Evolutionary conservation across 2,113 vertebrate species (phyloP).

Genomic region (Egretta garzetta): DNA sequence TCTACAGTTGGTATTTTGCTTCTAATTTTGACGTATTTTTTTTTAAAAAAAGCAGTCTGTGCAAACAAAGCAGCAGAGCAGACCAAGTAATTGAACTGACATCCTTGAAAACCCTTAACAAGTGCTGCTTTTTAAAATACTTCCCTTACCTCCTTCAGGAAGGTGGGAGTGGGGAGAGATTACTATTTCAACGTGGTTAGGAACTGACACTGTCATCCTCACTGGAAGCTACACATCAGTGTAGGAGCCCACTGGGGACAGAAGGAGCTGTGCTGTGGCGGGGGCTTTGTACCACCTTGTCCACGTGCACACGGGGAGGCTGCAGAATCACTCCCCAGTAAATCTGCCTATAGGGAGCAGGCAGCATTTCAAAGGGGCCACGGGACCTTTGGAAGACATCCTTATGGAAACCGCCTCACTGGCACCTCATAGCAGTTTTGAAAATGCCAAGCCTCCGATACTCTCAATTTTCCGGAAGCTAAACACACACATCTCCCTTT

Average conservation of each 20-base stretch:
- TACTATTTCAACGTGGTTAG: not conserved
- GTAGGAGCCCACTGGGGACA: not conserved
- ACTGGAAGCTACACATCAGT: not conserved
- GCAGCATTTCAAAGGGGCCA: not conserved
- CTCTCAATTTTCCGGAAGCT: not conserved
- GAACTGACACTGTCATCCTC: not conserved
- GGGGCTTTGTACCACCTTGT: not conserved
- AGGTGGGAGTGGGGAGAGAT: not conserved
- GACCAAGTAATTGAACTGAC: not conserved
- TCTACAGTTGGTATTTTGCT: slow-evolving; percentile 15
- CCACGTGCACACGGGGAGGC: not conserved
- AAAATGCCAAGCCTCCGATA: not conserved
- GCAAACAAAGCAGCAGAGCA: slow-evolving; percentile 19
- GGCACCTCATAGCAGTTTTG: not conserved
- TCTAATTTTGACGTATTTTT: slow-evolving; percentile 14
- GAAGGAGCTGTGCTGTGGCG: not conserved
- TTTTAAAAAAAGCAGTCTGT: not conserved
- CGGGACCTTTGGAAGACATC: not conserved
- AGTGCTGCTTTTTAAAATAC: not conserved
- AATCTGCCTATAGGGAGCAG: not conserved
- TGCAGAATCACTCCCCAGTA: not conserved
- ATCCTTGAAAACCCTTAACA: not conserved
- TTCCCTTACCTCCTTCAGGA: not conserved
- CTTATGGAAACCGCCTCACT: not conserved
- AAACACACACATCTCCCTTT: not conserved